Conservation (phyloP, 2,888 invertebrate species). For the Zaprionus bogoriensis region DNA sequence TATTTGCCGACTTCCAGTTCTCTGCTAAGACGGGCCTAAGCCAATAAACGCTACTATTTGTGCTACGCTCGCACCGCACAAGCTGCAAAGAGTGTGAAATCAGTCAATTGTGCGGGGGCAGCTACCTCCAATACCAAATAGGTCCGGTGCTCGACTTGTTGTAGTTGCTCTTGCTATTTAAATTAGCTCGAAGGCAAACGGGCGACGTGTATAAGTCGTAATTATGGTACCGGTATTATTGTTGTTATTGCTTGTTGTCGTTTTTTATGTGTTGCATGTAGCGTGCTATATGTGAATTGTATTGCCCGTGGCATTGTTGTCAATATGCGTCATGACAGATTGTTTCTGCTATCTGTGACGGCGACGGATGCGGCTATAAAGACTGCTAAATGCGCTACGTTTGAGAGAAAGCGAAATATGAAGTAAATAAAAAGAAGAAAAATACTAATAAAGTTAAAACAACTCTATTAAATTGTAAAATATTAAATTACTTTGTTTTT, state of each 20-base stretch:
- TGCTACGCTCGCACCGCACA: conserved; percentile 14
- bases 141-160: conserved; percentile 18
- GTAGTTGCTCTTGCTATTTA: conserved; percentile 32
- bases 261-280: conserved; percentile 20
- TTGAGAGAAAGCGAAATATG: neutral
- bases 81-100: conserved; percentile 24
- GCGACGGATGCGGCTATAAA: neutral
- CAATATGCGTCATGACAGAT: conserved; percentile 44
- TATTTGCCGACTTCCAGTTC: neutral
- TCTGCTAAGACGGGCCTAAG: conserved; percentile 18
- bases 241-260: conserved; percentile 14
- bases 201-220: conserved; percentile 23
- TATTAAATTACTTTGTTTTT: neutral
- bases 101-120: conserved; percentile 65
- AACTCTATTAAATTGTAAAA: neutral
- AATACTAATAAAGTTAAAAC: no score
- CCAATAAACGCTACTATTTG: conserved; percentile 52
- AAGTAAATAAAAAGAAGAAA: neutral
- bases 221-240: conserved; percentile 34
- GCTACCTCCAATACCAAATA: conserved; percentile 68
- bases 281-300: conserved; percentile 11
- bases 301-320: conserved; percentile 40
- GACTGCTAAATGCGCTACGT: conserved; percentile 24
- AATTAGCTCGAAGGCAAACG: conserved; percentile 50
- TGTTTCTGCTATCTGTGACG: conserved; percentile 4